A percentile compares a stretch with the other conserved stretches of the same genome.
Conservation (phyloP, 1,140 invertebrate species). For the Trichonephila clavipes region DNA sequence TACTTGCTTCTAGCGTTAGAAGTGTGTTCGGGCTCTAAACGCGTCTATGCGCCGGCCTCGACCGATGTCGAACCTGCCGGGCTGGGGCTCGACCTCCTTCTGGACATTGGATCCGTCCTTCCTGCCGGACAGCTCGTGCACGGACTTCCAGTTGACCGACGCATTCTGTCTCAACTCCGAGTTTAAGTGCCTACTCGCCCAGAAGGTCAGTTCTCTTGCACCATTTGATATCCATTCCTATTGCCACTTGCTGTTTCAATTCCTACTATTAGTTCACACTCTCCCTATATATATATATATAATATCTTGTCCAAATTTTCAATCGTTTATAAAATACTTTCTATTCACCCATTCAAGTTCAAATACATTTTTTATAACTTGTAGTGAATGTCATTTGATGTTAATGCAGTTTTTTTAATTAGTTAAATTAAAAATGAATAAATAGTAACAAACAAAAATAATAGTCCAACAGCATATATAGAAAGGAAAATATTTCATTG, state of each 20-base stretch:
- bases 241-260: background rate
- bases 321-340: no score
- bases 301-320: no score
- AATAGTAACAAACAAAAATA: no score
- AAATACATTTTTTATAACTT: no score
- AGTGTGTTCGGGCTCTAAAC: background rate
- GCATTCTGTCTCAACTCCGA: constrained; percentile 46
- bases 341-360: no score
- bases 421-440: no score
- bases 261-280: no score
- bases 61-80: background rate
- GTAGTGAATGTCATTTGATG: no score
- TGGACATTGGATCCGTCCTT: constrained; percentile 54
- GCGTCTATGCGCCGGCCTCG: background rate
- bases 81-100: constrained; percentile 54
- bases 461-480: no score
- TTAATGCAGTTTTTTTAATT: no score
- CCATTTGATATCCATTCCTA: background rate
- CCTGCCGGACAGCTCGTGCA: background rate
- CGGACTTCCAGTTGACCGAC: constrained; percentile 26
- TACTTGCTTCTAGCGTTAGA: background rate
- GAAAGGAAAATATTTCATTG: no score
- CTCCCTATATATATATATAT: no score
- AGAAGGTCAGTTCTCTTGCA: constrained; percentile 56
- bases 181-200: constrained; percentile 50